Evolutionary conservation across 1,140 invertebrate genomes (phyloP).

Genomic region (Pseudoatta argentina): DNA sequence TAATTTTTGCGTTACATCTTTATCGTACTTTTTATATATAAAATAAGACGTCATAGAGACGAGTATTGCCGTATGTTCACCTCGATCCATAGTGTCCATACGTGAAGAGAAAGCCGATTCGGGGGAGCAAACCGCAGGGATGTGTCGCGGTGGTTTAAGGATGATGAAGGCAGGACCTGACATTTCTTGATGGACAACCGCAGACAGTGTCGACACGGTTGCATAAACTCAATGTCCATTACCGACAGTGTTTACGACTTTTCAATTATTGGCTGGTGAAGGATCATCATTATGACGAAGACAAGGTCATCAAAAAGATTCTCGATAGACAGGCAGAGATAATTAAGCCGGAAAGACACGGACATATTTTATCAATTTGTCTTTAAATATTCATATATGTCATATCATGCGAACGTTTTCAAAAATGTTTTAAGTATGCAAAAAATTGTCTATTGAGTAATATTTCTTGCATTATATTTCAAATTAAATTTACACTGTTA

Average conservation of each 20-base stretch:
- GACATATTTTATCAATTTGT: background rate
- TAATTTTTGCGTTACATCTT: background rate
- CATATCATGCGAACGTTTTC: background rate
- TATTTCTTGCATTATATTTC: too few relatives aligned
- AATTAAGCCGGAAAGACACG: background rate
- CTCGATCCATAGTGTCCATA: background rate
- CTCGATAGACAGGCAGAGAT: background rate
- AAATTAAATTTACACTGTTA: too few relatives aligned
- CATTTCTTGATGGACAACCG: constrained; percentile 57
- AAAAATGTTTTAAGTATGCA: background rate
- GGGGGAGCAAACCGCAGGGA: constrained; percentile 64
- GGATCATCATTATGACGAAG: constrained; percentile 47
- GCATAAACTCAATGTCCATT: constrained; percentile 74
- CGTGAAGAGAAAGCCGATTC: constrained; percentile 32
- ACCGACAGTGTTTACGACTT: constrained; percentile 75
- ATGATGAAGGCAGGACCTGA: constrained; percentile 61
- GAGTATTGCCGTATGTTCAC: background rate
- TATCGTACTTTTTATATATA: background rate
- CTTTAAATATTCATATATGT: background rate
- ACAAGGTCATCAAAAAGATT: constrained; percentile 33
- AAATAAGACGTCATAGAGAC: constrained; percentile 25
- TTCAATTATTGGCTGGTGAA: constrained; percentile 72
- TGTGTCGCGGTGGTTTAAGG: constrained; percentile 63
- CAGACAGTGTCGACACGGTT: constrained; percentile 71
- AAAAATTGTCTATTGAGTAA: background rate